Evolutionary conservation across 2,888 invertebrate species (phyloP).

Genomic region (Notocelia uddmanniana): DNA sequence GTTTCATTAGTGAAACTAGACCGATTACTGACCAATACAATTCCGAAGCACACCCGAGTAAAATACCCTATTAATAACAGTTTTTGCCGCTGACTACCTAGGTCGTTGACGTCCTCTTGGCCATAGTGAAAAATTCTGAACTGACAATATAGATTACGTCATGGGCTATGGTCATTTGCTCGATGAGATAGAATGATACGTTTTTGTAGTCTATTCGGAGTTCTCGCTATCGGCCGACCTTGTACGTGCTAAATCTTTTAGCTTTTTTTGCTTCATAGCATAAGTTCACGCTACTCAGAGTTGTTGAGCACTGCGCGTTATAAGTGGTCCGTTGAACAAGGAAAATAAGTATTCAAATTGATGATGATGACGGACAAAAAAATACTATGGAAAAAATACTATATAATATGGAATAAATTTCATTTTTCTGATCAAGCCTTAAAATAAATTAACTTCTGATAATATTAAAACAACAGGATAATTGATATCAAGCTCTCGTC

Average conservation of each 20-base stretch:
- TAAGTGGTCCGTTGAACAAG: slow-evolving; percentile 28
- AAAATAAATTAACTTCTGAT: background rate
- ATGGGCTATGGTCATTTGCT: slow-evolving; percentile 49
- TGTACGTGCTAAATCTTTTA: slow-evolving; percentile 41
- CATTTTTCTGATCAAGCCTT: background rate
- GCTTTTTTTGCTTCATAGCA: slow-evolving; percentile 34
- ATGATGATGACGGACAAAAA: slow-evolving; percentile 9
- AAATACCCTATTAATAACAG: slow-evolving; percentile 59
- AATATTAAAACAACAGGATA: background rate
- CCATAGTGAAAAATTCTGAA: slow-evolving; percentile 65
- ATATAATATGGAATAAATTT: background rate
- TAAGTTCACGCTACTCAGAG: slow-evolving; percentile 29
- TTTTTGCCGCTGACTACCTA: slow-evolving; percentile 57
- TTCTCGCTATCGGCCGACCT: slow-evolving; percentile 43
- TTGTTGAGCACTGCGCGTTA: slow-evolving; percentile 3
- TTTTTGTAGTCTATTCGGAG: slow-evolving; percentile 40
- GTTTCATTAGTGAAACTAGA: slow-evolving; percentile 48
- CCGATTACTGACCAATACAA: slow-evolving; percentile 57
- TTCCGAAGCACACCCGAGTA: slow-evolving; percentile 56
- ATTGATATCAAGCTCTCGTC: too few species aligned
- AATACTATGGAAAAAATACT: background rate
- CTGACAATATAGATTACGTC: slow-evolving; percentile 67
- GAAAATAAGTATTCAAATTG: slow-evolving; percentile 38
- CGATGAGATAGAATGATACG: slow-evolving; percentile 47
- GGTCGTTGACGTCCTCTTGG: slow-evolving; percentile 72